A percentile compares a stretch with the other conserved stretches of the same genome.
phyloP scores from a whole-genome alignment of 1,140 invertebrate genomes.

The Leptonema lineaticorne region DNA sequence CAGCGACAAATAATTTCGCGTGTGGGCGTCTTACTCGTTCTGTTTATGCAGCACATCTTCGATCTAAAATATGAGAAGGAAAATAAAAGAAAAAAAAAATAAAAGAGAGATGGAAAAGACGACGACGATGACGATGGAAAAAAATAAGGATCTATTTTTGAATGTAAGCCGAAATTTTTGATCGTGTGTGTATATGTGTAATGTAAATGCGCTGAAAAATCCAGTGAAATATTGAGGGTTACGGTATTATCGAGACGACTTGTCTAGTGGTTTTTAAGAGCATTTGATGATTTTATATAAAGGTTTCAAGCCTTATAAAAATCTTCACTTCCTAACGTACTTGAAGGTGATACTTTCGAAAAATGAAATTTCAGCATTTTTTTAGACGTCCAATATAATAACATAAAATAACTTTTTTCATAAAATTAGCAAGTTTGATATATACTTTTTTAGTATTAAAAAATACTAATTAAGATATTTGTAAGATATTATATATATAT shows the following conservation, averaged over 20 bases:
- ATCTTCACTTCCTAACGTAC: too few relatives aligned
- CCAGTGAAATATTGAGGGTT: neutral
- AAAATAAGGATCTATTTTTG: neutral
- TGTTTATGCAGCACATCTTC: conserved; percentile 5
- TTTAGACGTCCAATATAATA: too few relatives aligned
- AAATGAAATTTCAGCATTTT: neutral
- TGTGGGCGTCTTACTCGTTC: neutral
- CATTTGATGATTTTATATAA: conserved; percentile 1
- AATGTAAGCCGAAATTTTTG: neutral
- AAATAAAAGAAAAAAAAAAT: conserved; percentile 12
- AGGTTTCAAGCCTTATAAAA: neutral
- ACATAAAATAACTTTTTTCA: too few relatives aligned
- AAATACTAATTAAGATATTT: too few relatives aligned
- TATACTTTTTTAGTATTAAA: too few relatives aligned
- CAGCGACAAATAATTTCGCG: conserved; percentile 14
- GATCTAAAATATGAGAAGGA: too few relatives aligned
- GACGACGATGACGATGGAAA: too few relatives aligned
- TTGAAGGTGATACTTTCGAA: neutral
- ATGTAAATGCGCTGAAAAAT: neutral
- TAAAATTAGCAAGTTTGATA: too few relatives aligned
- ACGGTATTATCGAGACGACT: neutral
- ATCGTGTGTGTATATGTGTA: neutral
- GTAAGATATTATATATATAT: too few relatives aligned
- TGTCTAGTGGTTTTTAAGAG: neutral
- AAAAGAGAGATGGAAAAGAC: too few relatives aligned